Percentiles rank a stretch among this genome's conserved stretches.
These are phyloP conservation scores for Tapirus indicus DNA, from an alignment of 2,797 vertebrate genomes.

Conservation along the genomic window DNA sequence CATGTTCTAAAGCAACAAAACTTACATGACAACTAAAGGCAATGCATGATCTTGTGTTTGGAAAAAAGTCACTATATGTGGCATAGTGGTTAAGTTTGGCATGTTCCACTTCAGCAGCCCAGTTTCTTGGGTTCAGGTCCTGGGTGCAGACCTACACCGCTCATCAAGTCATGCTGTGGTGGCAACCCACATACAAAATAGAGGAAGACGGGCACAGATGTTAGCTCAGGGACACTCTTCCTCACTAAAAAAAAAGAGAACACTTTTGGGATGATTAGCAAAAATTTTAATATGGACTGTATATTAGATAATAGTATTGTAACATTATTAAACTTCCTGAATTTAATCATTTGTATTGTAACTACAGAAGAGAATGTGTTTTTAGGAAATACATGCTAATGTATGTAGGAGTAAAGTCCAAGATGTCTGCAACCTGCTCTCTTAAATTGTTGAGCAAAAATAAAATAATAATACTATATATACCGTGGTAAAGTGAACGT, in stretches of 20 bases:
- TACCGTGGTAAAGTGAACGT: not conserved
- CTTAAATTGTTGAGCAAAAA: conserved; percentile 14
- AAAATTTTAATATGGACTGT: not conserved
- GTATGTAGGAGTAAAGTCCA: not conserved
- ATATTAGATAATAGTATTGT: not conserved
- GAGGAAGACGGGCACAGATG: too few relatives aligned
- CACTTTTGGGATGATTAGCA: not conserved
- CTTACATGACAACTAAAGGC: not conserved
- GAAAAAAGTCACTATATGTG: not conserved
- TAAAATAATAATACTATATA: not conserved
- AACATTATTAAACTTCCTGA: not conserved
- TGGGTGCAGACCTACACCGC: too few relatives aligned
- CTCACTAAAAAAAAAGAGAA: not conserved
- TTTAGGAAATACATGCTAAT: not conserved
- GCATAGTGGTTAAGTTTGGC: too few relatives aligned
- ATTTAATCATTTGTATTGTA: not conserved
- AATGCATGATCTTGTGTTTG: not conserved
- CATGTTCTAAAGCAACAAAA: conserved; percentile 4
- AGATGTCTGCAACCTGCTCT: not conserved
- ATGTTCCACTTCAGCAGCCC: too few relatives aligned
- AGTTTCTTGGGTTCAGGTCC: too few relatives aligned
- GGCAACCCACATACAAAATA: too few relatives aligned
- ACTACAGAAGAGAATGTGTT: not conserved
- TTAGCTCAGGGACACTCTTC: too few relatives aligned
- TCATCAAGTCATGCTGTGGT: too few relatives aligned